Evolutionary conservation across 2,888 invertebrate species (phyloP), one percentile per base, ranked within the genome.

Genomic region (Xestia rhomboidea): DNA sequence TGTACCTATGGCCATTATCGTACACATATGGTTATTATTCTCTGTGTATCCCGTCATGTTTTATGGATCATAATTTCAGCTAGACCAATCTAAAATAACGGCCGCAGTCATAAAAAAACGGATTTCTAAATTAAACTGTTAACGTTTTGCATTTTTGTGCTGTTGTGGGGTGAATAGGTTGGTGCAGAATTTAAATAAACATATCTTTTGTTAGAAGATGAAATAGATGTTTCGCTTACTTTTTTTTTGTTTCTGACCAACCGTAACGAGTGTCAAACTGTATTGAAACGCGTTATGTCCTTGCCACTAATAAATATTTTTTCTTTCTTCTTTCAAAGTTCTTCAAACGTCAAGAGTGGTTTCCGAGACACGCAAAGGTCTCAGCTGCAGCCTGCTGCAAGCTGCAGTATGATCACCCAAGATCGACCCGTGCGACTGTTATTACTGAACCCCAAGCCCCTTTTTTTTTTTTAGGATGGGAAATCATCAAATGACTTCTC

Each of bases 21-120:
- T 68, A 57, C 49, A 49, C 51, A n/a, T n/a, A 57, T 24, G 49
- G 41, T 27, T 46, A 69, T 81, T 67, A 77, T 69, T 77, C 68
- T 69, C 34, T 34, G 10, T 30, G 15, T 62, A 72, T 77, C 27
- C 64, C 69, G 70, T 24, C 67, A 69, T 78, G 69, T 78, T 78
- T 77, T 73, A 81, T 83, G 79, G 27, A 67, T 73, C 67, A 77
- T 81, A 81, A 81, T 78, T 73, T 38, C 18, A 38, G 24, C 54
- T 81, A 72, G 68, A 46, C 72, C 46, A 77, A 83, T 78, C 41
- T 78, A 70, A 73, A 69, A 60, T 51, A 63, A 82, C 15, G 66
- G 18, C 41, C 41, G 21, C 24, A 46, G 38, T 62, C 30, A 38
- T 66, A 82, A 77, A 73, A 73, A 75, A 60, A 41, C 18, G 15